A percentile compares a stretch with the other conserved stretches of the same genome.
phyloP scores from a whole-genome alignment of 2,888 invertebrate species.

The Therioaphis trifolii region DNA sequence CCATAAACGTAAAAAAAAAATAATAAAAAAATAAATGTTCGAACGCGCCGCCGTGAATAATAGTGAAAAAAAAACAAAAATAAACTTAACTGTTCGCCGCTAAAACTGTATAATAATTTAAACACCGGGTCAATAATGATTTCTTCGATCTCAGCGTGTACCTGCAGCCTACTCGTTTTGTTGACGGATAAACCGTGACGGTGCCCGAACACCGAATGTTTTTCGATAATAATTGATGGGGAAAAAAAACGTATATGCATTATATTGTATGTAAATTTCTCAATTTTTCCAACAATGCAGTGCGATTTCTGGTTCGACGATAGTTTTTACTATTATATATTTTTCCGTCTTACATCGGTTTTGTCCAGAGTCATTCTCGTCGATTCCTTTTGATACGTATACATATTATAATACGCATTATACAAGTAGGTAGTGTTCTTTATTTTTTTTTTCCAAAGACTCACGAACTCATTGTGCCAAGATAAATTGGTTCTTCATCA shows the following conservation, averaged over 20 bases:
- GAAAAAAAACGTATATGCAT: background rate
- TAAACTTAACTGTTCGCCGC: too few relatives aligned
- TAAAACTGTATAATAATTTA: background rate
- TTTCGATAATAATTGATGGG: background rate
- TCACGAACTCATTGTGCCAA: constrained; percentile 26
- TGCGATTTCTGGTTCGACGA: too few relatives aligned
- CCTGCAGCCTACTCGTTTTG: constrained; percentile 1
- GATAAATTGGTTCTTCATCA: constrained; percentile 34
- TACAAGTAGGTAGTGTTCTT: too few relatives aligned
- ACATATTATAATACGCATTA: too few relatives aligned
- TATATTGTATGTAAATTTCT: background rate
- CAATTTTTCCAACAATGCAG: too few relatives aligned
- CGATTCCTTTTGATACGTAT: background rate
- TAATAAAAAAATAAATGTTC: too few relatives aligned
- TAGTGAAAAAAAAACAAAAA: too few relatives aligned
- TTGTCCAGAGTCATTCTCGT: background rate
- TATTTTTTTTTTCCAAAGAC: background rate
- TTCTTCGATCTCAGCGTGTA: background rate
- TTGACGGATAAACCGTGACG: background rate
- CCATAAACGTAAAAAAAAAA: too few relatives aligned
- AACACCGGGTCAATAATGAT: background rate
- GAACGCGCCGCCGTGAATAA: too few relatives aligned
- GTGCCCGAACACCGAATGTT: background rate
- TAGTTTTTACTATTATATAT: background rate
- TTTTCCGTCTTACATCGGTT: background rate